These are phyloP conservation scores for Cyclophora punctaria DNA, from an alignment of 2,888 invertebrate species.

Conservation along the genomic window DNA sequence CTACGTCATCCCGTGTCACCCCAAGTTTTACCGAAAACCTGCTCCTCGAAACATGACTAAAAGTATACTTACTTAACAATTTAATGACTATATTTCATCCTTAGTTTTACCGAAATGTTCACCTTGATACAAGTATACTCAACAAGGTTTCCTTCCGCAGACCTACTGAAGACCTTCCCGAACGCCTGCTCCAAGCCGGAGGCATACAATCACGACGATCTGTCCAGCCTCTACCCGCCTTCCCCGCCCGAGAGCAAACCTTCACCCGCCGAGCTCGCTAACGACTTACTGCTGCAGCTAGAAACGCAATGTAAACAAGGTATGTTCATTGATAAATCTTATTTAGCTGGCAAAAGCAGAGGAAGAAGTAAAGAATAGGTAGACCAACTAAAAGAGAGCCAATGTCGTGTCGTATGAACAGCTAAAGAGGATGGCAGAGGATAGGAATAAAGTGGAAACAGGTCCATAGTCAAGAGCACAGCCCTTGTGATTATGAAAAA, in stretches of 20 bases:
- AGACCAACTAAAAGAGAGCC: no score
- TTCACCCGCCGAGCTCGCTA: conserved; percentile 75
- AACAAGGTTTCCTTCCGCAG: conserved; percentile 26
- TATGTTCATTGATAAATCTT: conserved; percentile 21
- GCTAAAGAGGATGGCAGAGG: no score
- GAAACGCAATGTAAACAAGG: conserved; percentile 82
- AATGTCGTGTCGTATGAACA: no score
- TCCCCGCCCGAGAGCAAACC: conserved; percentile 63
- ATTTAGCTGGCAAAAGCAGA: no score
- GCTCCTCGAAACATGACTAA: no score
- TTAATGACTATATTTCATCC: not conserved
- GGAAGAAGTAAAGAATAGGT: no score
- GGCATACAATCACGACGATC: conserved; percentile 43
- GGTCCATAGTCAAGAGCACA: no score
- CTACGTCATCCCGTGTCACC: no score
- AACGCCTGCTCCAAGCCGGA: conserved; percentile 56
- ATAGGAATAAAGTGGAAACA: no score
- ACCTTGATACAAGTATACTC: conserved; percentile 5
- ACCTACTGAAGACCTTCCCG: conserved; percentile 61
- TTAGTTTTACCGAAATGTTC: not conserved
- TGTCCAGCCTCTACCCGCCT: conserved; percentile 51
- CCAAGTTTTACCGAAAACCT: no score
- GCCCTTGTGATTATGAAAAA: no score
- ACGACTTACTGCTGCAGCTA: conserved; percentile 79
- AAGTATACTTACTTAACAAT: no score